Evolutionary conservation across 64 coral and sea anemone species (phyloP), one percentile per base, ranked within the genome.

Genomic region (Hydrozoanthus tunicans): DNA sequence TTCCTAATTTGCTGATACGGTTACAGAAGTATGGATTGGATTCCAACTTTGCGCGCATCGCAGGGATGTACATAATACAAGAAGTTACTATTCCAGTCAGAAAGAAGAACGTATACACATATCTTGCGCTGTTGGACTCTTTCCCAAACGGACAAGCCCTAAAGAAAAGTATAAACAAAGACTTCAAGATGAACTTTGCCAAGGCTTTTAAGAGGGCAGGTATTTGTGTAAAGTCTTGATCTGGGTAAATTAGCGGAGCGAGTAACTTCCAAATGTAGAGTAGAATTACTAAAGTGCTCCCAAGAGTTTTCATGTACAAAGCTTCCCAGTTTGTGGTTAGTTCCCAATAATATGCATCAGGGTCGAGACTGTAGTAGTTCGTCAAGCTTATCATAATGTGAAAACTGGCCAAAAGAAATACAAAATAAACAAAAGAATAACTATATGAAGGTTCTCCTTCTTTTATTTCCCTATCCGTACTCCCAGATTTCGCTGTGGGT

Each of bases 1-100:
- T 95, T 13, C 96, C 96, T 6, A 93, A 64, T 32, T 58, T 86
- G 58, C 94, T 98, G 23, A 98, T 85, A 6, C 85, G 91, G 23
- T 77, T 91, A 66, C 96, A 98, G 71, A 98, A 98, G 56, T 95
- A 98, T 0, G 81, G 23, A 77, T 93, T 98, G 7, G 86, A 91
- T 64, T 91, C 91, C 5, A 98, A 79, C 10, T 77, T 74, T 32
- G 79, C 91, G 0, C 96, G 81, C n/a, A 95, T 64, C 17, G 5
- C 56, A 26, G 96, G 96, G 54, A 98, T 77, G 52, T 95, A 98
- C 90, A 98, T 95, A 3, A 93, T 54, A 43, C 82, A 86, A 1
- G 94, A 98, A 9, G 63, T 83, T 63, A 80, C 70, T 24, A 89
- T 91, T 64, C 96, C 96, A 6, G 61, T 59, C 57, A 98, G 20